Evolutionary conservation across 2,113 vertebrate species (phyloP), one percentile per base, ranked within the genome.

Genomic region (Atractosteus spatula): DNA sequence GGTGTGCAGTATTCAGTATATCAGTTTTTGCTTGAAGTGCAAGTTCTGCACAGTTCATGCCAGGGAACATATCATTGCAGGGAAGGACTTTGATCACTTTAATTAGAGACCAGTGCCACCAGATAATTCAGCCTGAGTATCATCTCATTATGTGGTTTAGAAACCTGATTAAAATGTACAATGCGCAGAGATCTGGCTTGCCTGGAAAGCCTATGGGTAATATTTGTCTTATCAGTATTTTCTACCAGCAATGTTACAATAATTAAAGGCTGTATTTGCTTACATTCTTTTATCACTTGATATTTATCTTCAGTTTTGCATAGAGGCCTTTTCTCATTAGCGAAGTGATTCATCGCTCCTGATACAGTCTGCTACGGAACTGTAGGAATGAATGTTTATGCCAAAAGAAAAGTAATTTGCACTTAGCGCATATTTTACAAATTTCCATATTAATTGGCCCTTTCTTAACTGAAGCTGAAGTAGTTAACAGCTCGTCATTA

Each of bases 91-190:
- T 89, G 89, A 89, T 89, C 83, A 81, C 81, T 82, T 78, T 83
- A 88, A 86, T 83, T 87, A 88, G 85, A 85, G 85, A 85, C 88
- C 79, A 79, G 87, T 89, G 84, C 87, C 87, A 78, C 84, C 83
- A 75, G 86, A 90, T 91, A 89, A 82, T 84, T 81, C 75, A 72
- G 85, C 85, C 86, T 86, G 89, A 89, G 83, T 80, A 80, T 77
- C 75, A 83, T 85, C 85, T 92, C 85, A 90, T 91, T 90, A 90
- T 85, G 80, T 80, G 80, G 85, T 88, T 83, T 82, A 85, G 85
- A 82, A 83, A 85, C 84, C 86, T 90, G 89, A 92, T 93, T 91
- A 91, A 92, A 91, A 89, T 84, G 83, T 87, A 80, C 82, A 83
- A 85, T 91, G 91, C 87, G 71, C 75, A 83, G 78, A 74, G 68